These are phyloP conservation scores for Torymus auratus DNA, from an alignment of 2,888 invertebrate species.

Conservation along the genomic window DNA sequence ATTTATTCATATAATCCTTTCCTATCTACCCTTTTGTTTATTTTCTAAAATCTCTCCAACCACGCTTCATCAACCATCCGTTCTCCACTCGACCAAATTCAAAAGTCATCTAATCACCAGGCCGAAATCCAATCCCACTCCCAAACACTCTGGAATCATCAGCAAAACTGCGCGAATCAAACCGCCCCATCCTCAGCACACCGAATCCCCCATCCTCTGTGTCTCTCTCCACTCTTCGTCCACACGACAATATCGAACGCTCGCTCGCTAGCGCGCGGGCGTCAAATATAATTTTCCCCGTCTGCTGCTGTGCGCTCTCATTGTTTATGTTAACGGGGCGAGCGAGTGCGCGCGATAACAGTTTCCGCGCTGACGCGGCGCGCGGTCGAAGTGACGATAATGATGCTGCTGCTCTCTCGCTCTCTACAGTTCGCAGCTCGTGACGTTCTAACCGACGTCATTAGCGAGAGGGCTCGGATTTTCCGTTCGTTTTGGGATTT, in stretches of 20 bases:
- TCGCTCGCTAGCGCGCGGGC: not conserved
- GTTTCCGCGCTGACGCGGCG: conserved; percentile 56
- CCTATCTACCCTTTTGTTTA: no score
- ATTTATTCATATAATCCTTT: no score
- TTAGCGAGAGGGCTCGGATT: not conserved
- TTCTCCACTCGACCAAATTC: no score
- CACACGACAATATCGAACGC: conserved; percentile 24
- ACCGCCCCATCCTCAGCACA: not conserved
- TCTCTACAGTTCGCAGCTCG: conserved; percentile 25
- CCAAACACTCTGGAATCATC: no score
- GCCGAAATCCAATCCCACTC: no score
- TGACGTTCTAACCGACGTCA: conserved; percentile 14
- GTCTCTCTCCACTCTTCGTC: not conserved
- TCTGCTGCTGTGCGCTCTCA: conserved; percentile 25
- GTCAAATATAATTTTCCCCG: conserved; percentile 47
- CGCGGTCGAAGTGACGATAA: conserved; percentile 62
- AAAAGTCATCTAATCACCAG: no score
- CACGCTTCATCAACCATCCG: no score
- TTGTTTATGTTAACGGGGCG: conserved; percentile 54
- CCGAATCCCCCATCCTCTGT: not conserved
- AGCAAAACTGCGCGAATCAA: not conserved
- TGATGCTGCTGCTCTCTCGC: conserved; percentile 54
- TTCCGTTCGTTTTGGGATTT: no score
- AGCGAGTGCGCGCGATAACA: conserved; percentile 55
- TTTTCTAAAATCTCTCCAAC: no score